A percentile compares a stretch with the other conserved stretches of the same genome.
phyloP scores from a whole-genome alignment of 2,888 invertebrate genomes.

The Hypselothyrea guttata region DNA sequence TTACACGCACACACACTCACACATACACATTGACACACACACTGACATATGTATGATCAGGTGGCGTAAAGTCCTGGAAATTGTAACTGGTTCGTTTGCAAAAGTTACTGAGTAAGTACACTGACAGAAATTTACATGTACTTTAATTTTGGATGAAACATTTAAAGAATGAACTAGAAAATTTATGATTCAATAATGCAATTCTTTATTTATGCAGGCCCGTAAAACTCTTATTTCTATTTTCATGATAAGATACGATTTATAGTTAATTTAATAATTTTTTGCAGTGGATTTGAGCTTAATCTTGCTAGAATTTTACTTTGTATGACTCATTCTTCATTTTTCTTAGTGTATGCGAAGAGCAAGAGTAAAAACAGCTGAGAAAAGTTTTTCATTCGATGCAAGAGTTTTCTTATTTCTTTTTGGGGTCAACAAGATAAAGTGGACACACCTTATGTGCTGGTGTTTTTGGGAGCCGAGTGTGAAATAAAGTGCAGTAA shows the following conservation, averaged over 20 bases:
- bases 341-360: constrained; percentile 28
- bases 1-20: constrained; percentile 28
- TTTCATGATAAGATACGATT: no score
- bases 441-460: constrained; percentile 71
- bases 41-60: constrained; percentile 15
- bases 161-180: no score
- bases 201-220: no score
- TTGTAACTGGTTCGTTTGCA: constrained; percentile 54
- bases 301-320: no score
- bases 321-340: no score
- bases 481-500: constrained; percentile 74
- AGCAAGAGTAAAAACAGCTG: constrained; percentile 49
- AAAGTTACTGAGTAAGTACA: constrained; percentile 56
- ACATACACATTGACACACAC: constrained; percentile 4
- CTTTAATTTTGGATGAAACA: no score
- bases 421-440: constrained; percentile 57
- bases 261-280: no score
- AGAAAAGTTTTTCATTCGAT: constrained; percentile 58
- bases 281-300: no score
- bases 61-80: constrained; percentile 37
- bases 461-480: constrained; percentile 41
- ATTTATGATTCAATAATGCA: no score
- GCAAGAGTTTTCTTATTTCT: constrained; percentile 28
- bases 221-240: no score
- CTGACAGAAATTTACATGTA: no score